These are phyloP conservation scores for Pseudomyrmex concolor DNA, from an alignment of 1,140 invertebrate species.

Conservation along the genomic window DNA sequence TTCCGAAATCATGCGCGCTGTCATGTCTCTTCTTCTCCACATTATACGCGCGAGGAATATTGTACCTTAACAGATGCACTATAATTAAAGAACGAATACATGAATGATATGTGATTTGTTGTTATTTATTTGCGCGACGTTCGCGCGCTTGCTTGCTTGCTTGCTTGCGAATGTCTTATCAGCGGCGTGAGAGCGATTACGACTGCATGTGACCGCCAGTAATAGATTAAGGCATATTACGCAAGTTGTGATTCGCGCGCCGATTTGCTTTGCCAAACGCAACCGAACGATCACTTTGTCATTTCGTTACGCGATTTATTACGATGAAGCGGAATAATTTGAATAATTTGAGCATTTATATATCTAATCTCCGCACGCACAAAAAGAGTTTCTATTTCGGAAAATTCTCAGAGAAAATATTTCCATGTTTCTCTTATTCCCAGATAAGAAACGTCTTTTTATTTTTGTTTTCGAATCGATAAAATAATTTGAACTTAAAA, in stretches of 20 bases:
- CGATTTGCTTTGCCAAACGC: not conserved
- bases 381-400: not conserved
- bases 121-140: constrained; percentile 8
- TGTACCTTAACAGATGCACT: not conserved
- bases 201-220: constrained; percentile 18
- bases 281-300: not conserved
- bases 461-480: too few species aligned
- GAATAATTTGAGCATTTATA: not conserved
- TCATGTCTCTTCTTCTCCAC: not conserved
- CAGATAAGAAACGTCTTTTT: too few species aligned
- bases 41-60: not conserved
- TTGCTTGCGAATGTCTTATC: constrained; percentile 24
- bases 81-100: not conserved
- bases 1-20: not conserved
- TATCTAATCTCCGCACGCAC: not conserved
- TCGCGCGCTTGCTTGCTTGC: too few species aligned
- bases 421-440: too few species aligned
- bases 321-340: not conserved
- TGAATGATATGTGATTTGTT: constrained; percentile 6
- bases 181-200: constrained; percentile 25
- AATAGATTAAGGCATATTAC: constrained; percentile 50
- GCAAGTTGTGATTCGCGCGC: not conserved
- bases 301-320: not conserved
- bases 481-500: too few species aligned
- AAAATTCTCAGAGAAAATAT: too few species aligned